A percentile compares a stretch with the other conserved stretches of the same genome.
Conservation (phyloP, 2,888 invertebrate species). For the Philonicus albiceps region DNA sequence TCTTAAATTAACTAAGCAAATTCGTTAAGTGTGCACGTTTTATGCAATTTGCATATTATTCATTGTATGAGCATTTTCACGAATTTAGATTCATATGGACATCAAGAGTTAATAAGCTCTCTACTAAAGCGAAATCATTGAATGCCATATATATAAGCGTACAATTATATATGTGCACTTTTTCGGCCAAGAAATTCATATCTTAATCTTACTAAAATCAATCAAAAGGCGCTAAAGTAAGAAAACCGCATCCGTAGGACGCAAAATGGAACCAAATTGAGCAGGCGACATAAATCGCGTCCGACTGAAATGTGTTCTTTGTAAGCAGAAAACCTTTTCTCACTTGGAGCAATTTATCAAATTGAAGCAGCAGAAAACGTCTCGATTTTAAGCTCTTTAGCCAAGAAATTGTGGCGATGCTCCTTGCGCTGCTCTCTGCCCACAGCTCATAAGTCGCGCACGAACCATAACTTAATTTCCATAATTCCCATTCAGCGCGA, state of each 20-base stretch:
- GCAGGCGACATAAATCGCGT: slow-evolving; percentile 4
- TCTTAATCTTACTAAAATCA: background rate
- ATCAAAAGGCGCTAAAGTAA: background rate
- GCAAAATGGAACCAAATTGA: background rate
- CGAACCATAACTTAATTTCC: slow-evolving; percentile 37
- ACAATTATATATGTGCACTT: no score
- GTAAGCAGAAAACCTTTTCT: background rate
- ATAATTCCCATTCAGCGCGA: slow-evolving; percentile 36
- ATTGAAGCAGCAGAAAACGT: slow-evolving; percentile 19
- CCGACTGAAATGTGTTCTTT: background rate
- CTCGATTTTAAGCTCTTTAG: slow-evolving; percentile 36
- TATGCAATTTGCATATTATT: no score
- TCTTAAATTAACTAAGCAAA: no score
- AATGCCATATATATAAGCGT: no score
- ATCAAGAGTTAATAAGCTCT: no score
- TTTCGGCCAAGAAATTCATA: background rate
- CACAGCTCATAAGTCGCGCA: slow-evolving; percentile 33
- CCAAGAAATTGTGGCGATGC: slow-evolving; percentile 19
- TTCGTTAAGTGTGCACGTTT: no score
- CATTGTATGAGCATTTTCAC: no score
- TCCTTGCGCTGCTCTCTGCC: slow-evolving; percentile 1
- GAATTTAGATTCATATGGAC: no score
- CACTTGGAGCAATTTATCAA: slow-evolving; percentile 18
- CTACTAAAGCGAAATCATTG: no score
- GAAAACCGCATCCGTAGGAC: background rate